Evolutionary conservation across 1,140 invertebrate species (phyloP).

Genomic region (Diorhabda carinulata): DNA sequence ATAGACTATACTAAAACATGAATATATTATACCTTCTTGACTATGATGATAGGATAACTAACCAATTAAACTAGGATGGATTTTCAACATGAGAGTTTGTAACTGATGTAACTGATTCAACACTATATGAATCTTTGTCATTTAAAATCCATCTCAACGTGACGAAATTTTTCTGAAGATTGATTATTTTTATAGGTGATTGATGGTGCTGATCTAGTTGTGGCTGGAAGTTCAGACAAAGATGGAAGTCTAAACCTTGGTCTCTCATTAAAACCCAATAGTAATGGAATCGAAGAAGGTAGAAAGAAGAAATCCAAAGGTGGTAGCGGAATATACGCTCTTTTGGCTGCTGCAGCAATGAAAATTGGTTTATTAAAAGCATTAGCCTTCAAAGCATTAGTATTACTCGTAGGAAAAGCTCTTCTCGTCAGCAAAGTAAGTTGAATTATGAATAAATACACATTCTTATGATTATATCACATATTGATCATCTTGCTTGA

Average conservation of each 20-base stretch:
- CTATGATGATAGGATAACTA: too few relatives aligned
- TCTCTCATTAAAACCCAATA: slow-evolving; percentile 62
- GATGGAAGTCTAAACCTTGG: slow-evolving; percentile 69
- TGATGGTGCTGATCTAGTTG: slow-evolving; percentile 71
- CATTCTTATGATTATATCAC: too few relatives aligned
- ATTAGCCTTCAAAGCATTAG: slow-evolving; percentile 72
- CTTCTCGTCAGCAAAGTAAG: slow-evolving; percentile 68
- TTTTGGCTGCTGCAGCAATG: slow-evolving; percentile 70
- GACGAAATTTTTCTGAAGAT: too few relatives aligned
- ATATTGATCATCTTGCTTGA: too few relatives aligned
- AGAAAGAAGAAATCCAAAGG: slow-evolving; percentile 66
- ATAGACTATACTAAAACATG: too few relatives aligned
- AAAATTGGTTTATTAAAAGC: slow-evolving; percentile 76
- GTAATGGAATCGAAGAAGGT: slow-evolving; percentile 45
- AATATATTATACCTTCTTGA: too few relatives aligned
- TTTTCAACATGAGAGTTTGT: too few relatives aligned
- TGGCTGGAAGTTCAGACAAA: slow-evolving; percentile 63
- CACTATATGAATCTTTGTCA: too few relatives aligned
- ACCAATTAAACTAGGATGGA: too few relatives aligned
- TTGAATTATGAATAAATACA: not conserved
- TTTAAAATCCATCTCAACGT: too few relatives aligned
- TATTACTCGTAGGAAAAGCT: slow-evolving; percentile 78
- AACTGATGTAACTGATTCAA: too few relatives aligned
- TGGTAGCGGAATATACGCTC: slow-evolving; percentile 67
- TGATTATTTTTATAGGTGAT: slow-evolving; percentile 49